Conservation (phyloP, 92 coral and sea anemone species). For the Siderastrea radians region DNA sequence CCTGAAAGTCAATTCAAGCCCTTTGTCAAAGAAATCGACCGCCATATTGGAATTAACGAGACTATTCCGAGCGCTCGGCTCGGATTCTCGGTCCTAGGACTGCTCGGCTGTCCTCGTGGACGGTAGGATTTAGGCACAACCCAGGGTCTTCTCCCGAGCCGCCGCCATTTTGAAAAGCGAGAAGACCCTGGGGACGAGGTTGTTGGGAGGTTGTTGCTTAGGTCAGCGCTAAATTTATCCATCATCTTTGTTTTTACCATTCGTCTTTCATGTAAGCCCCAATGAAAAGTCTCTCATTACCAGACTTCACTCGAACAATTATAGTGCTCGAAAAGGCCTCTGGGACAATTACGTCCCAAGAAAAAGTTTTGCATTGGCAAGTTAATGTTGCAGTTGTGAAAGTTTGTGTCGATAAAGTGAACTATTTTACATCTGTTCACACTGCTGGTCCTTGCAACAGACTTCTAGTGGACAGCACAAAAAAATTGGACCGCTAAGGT, state of each 20-base stretch:
- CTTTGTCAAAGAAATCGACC: too few relatives aligned
- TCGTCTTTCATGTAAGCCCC: constrained; percentile 1
- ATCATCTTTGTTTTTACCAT: background rate
- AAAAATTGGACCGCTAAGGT: constrained; percentile 7
- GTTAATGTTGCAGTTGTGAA: background rate
- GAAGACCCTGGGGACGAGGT: too few relatives aligned
- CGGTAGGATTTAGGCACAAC: too few relatives aligned
- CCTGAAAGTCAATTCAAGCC: too few relatives aligned
- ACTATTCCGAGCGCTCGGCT: too few relatives aligned
- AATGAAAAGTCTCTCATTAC: background rate
- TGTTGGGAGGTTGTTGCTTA: too few relatives aligned
- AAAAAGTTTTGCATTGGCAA: too few relatives aligned
- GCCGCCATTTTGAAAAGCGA: too few relatives aligned
- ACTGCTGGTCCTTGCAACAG: background rate
- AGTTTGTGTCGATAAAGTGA: background rate
- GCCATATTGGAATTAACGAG: too few relatives aligned
- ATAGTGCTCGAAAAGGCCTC: background rate
- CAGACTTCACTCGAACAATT: constrained; percentile 24
- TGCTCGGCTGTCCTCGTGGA: too few relatives aligned
- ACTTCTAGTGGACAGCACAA: background rate
- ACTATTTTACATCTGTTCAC: background rate
- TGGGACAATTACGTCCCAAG: constrained; percentile 12
- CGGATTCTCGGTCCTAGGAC: too few relatives aligned
- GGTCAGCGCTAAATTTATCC: constrained; percentile 5
- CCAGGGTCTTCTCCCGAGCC: too few relatives aligned